Conservation (phyloP, 2,888 invertebrate genomes). For the Amphipoea lucens region DNA sequence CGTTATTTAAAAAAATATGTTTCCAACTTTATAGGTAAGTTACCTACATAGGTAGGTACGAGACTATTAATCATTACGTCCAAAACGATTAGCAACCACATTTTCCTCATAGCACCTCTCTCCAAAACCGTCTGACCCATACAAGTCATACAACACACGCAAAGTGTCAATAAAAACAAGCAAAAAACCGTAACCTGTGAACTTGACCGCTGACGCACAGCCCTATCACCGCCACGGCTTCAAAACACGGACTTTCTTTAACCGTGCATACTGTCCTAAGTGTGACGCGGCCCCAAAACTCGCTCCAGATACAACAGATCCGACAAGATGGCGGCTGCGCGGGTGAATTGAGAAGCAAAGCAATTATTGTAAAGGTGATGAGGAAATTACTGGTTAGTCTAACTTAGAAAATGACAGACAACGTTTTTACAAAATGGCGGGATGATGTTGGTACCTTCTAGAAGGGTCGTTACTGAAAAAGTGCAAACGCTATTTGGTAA, state of each 20-base stretch:
- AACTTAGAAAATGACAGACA: not conserved
- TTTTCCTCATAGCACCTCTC: constrained; percentile 9
- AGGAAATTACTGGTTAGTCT: not conserved
- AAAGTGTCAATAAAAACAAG: constrained; percentile 34
- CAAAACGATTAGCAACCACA: not conserved
- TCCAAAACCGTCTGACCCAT: constrained; percentile 18
- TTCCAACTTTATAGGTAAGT: too few species aligned
- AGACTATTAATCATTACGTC: not conserved
- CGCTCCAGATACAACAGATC: constrained; percentile 74
- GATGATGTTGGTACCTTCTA: not conserved
- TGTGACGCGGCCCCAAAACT: constrained; percentile 81
- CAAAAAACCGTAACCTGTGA: constrained; percentile 49
- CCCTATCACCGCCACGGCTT: constrained; percentile 50
- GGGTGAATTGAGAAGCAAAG: constrained; percentile 29
- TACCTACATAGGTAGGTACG: not conserved
- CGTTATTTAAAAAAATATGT: not conserved
- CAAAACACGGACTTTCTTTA: constrained; percentile 78
- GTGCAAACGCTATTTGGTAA: not conserved
- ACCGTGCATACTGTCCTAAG: constrained; percentile 71
- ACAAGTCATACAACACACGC: constrained; percentile 26
- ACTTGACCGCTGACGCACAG: constrained; percentile 67
- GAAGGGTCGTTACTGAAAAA: too few species aligned
- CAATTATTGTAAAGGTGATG: constrained; percentile 14
- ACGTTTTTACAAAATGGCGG: not conserved
- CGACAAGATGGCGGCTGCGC: constrained; percentile 64